Conservation (phyloP, 1,140 invertebrate genomes). For the Argopecten irradians region DNA sequence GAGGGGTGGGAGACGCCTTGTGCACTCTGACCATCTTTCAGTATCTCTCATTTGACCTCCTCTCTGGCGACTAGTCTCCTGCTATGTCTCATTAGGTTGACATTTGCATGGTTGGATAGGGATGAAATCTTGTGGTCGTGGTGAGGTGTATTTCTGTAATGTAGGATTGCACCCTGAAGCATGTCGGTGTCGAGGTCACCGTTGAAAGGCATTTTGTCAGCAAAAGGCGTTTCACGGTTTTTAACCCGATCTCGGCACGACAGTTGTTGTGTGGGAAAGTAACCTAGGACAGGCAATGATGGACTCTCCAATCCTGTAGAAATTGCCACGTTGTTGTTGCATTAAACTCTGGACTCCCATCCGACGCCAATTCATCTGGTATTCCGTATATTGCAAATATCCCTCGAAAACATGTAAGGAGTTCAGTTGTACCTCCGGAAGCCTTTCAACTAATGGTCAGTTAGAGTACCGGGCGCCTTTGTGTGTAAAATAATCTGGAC, state of each 20-base stretch:
- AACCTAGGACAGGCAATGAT: conserved; percentile 52
- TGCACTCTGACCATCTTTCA: conserved; percentile 53
- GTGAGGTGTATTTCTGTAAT: conserved; percentile 53
- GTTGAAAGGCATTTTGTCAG: conserved; percentile 41
- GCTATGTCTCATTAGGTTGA: conserved; percentile 48
- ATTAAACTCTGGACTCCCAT: conserved; percentile 42
- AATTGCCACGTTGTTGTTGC: conserved; percentile 41
- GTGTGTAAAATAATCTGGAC: conserved; percentile 51
- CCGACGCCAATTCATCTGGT: conserved; percentile 36
- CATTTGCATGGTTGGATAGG: conserved; percentile 45
- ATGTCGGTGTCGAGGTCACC: conserved; percentile 47
- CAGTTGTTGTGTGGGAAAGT: conserved; percentile 48
- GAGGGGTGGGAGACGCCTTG: conserved; percentile 43
- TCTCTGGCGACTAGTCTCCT: conserved; percentile 13
- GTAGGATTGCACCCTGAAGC: conserved; percentile 50
- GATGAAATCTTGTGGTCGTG: conserved; percentile 51
- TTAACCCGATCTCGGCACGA: conserved; percentile 49
- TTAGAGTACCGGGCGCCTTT: conserved; percentile 45
- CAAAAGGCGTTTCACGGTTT: conserved; percentile 52
- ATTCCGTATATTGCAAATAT: conserved; percentile 46
- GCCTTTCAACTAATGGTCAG: conserved; percentile 49
- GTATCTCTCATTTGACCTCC: conserved; percentile 48
- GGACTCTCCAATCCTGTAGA: conserved; percentile 49
- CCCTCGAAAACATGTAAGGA: conserved; percentile 30
- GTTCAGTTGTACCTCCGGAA: conserved; percentile 31